phyloP scores from a whole-genome alignment of 2,888 invertebrate species.

The Sylvicola cinctus region DNA sequence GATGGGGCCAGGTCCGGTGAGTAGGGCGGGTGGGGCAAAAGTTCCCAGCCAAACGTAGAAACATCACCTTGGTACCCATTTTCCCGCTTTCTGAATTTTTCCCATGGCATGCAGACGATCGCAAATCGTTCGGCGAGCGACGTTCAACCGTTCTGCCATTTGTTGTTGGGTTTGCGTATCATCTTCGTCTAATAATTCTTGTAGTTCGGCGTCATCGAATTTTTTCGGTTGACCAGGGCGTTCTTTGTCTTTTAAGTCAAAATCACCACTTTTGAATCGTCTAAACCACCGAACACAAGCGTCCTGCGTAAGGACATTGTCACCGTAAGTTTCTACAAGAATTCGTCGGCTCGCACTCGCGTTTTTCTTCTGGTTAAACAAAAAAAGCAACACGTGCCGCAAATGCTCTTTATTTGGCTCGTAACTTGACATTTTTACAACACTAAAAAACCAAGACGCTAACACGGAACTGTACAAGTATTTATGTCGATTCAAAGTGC shows the following conservation, averaged over 20 bases:
- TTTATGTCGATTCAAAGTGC: too few relatives aligned
- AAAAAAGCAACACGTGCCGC: slow-evolving; percentile 1
- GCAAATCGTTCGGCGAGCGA: slow-evolving; percentile 6
- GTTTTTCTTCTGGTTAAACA: slow-evolving; percentile 3
- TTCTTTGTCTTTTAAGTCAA: slow-evolving; percentile 8
- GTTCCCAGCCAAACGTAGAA: too few relatives aligned
- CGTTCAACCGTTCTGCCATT: slow-evolving; percentile 6
- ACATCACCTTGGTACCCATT: slow-evolving; percentile 7
- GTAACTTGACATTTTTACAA: too few relatives aligned
- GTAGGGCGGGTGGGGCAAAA: too few relatives aligned
- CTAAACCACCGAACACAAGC: slow-evolving; percentile 6
- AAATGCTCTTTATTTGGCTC: too few relatives aligned
- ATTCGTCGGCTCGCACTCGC: not conserved
- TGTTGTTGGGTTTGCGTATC: slow-evolving; percentile 8
- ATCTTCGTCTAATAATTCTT: slow-evolving; percentile 8
- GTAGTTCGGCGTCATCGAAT: slow-evolving; percentile 8
- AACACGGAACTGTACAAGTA: too few relatives aligned
- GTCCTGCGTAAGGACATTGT: slow-evolving; percentile 4
- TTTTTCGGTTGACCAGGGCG: slow-evolving; percentile 5
- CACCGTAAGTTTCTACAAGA: slow-evolving; percentile 3
- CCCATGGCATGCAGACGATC: slow-evolving; percentile 1
- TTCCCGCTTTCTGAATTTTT: slow-evolving; percentile 7
- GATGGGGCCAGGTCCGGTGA: too few relatives aligned
- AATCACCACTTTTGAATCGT: slow-evolving; percentile 8
- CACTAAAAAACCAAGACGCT: too few relatives aligned